phyloP scores from a whole-genome alignment of 2,113 vertebrate species.

The Scatophagus argus region DNA sequence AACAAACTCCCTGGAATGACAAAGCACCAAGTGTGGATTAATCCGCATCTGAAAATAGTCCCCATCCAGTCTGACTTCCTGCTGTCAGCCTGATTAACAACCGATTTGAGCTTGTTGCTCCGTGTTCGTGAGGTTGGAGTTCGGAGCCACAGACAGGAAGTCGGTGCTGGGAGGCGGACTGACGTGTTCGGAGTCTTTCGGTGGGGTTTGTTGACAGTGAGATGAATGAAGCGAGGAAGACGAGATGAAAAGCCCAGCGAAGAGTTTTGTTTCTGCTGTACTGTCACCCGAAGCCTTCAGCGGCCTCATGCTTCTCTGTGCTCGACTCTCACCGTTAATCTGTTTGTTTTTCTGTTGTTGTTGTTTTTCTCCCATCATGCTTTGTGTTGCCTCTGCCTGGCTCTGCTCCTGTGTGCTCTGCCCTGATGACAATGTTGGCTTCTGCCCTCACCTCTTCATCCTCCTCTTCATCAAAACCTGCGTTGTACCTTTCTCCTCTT shows the following conservation, averaged over 20 bases:
- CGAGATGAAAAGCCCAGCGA: too few relatives aligned
- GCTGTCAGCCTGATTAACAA: too few relatives aligned
- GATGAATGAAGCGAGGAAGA: background rate
- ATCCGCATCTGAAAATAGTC: too few relatives aligned
- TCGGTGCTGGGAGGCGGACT: too few relatives aligned
- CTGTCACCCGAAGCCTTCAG: background rate
- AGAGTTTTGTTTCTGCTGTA: slow-evolving; percentile 30
- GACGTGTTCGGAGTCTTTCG: background rate
- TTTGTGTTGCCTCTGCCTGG: slow-evolving; percentile 75
- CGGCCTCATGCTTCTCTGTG: slow-evolving; percentile 39
- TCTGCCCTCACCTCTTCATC: slow-evolving; percentile 83
- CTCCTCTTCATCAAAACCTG: slow-evolving; percentile 78
- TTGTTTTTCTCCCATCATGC: slow-evolving; percentile 82
- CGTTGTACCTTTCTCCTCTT: too few relatives aligned
- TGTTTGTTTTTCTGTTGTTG: slow-evolving; percentile 61
- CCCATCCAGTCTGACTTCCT: too few relatives aligned
- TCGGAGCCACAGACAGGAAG: background rate
- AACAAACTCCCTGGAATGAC: too few relatives aligned
- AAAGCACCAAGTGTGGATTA: too few relatives aligned
- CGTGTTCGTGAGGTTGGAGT: too few relatives aligned
- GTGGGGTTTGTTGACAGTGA: background rate
- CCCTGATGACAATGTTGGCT: slow-evolving; percentile 86
- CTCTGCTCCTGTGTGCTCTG: slow-evolving; percentile 73
- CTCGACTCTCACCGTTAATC: slow-evolving; percentile 62
- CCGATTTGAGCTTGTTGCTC: too few relatives aligned